Evolutionary conservation across 2,113 vertebrate species (phyloP).

Genomic region (Pardalotus punctatus): DNA sequence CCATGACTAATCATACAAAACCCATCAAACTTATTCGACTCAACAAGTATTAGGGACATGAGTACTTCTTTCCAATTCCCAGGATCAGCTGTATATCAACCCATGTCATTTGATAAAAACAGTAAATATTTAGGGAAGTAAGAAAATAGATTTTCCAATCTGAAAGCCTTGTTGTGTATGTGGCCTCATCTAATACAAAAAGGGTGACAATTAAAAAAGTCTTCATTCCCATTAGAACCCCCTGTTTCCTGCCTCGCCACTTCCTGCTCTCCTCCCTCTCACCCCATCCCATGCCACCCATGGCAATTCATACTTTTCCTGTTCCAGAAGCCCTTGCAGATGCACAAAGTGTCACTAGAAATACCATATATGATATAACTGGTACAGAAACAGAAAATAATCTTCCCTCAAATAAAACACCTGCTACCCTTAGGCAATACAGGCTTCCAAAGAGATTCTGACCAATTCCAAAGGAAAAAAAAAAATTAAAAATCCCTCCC

Average conservation of each 20-base stretch:
- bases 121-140: neutral
- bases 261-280: conserved; percentile 38
- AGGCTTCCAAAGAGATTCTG: neutral
- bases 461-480: neutral
- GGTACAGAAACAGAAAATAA: neutral
- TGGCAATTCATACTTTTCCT: neutral
- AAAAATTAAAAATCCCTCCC: neutral
- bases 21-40: neutral
- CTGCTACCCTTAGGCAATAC: neutral
- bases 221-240: neutral
- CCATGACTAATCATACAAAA: neutral
- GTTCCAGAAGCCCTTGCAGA: neutral
- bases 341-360: neutral
- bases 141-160: neutral
- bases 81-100: neutral
- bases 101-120: neutral
- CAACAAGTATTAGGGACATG: conserved; percentile 12
- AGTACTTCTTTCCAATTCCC: neutral
- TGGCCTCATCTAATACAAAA: neutral
- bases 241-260: neutral
- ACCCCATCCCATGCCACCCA: neutral
- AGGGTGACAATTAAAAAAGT: neutral
- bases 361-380: neutral
- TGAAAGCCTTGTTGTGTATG: neutral
- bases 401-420: neutral